phyloP scores from a whole-genome alignment of 2,797 vertebrate genomes.

The Setipinna tenuifilis region DNA sequence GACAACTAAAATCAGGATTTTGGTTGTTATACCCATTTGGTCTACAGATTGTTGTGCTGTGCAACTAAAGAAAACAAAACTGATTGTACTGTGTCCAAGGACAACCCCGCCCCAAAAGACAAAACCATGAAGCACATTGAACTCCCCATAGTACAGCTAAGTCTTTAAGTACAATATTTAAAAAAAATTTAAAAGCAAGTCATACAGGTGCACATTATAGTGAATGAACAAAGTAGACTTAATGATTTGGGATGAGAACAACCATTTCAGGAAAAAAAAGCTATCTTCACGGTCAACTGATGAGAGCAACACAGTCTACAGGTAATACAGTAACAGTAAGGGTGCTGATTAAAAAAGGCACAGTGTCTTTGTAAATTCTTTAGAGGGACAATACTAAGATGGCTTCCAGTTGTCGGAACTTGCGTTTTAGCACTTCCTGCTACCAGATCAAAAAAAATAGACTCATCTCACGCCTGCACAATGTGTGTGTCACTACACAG shows the following conservation, averaged over 20 bases:
- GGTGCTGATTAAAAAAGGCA: constrained; percentile 45
- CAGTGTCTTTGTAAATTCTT: constrained; percentile 40
- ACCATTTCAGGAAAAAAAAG: constrained; percentile 46
- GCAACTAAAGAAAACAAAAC: background rate
- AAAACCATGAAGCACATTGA: background rate
- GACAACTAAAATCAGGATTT: background rate
- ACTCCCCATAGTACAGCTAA: constrained; percentile 1
- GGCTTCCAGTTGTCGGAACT: constrained; percentile 27
- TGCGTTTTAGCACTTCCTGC: constrained; percentile 38
- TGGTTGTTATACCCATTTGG: constrained; percentile 18
- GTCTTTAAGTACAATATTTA: background rate
- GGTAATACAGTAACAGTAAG: constrained; percentile 51
- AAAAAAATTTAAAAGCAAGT: background rate
- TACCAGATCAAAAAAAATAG: constrained; percentile 19
- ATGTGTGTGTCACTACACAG: background rate
- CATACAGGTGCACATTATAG: background rate
- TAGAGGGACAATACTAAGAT: constrained; percentile 48
- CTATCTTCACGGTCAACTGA: constrained; percentile 65
- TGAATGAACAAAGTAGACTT: background rate
- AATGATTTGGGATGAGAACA: background rate
- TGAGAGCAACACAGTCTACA: constrained; percentile 62
- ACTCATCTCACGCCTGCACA: background rate
- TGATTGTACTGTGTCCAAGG: constrained; percentile 3
- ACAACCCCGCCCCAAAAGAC: background rate
- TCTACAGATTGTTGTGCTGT: constrained; percentile 1